Base-by-base conservation (phyloP, 1,140 invertebrate genomes). In the Diploscapter pachys region DNA sequence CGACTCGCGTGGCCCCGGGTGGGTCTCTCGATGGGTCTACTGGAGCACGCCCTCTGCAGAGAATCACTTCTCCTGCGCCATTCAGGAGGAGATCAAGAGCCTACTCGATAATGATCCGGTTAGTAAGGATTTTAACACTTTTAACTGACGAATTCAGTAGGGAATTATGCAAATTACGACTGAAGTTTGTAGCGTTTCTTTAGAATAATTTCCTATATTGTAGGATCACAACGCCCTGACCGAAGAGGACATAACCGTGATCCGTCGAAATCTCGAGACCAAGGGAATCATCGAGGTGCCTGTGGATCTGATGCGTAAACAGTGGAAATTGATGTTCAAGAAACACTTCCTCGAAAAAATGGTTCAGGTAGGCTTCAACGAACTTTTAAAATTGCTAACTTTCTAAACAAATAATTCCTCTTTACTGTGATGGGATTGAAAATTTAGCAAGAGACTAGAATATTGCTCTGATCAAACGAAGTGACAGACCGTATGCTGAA, bases 321-420 rank as follows among this genome's bases (percentile, higher is more conserved):
- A 93, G 0, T 99, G 96, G 96, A 90, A 92, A 86, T 91, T 93
- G 11, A 89, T 98, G 0, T 97, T 95, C 85, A 89, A 93, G 80
- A 79, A 86, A 53, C 91, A 94, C 87, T 98, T 97, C 87, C 87
- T 98, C 4, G 90, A 93, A 81, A 90, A 91, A 81, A 91, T 93
- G 13, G 87, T 97, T 77, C 88, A 90, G 64, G 73, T 69, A 9
- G 55, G 71, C 31, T 31, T 31, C 31, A 31, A 31, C 31, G 31
- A 31, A 31, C 31, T 31, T 31, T 31, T 31, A 31, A 31, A 31
- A 1, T 31, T 31, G 31, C 31, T 31, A 31, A 31, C 1, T 31
- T 31, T 31, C 31, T 31, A 31, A 31, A 31, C 31, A 31, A 31
- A 31, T 31, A 31, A 31, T 31, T 31, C 1, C 31, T 31, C 31